Percentiles rank a stretch among this genome's conserved stretches.
Conservation (phyloP, 2,888 invertebrate species). For the Dendrolimus pini region DNA sequence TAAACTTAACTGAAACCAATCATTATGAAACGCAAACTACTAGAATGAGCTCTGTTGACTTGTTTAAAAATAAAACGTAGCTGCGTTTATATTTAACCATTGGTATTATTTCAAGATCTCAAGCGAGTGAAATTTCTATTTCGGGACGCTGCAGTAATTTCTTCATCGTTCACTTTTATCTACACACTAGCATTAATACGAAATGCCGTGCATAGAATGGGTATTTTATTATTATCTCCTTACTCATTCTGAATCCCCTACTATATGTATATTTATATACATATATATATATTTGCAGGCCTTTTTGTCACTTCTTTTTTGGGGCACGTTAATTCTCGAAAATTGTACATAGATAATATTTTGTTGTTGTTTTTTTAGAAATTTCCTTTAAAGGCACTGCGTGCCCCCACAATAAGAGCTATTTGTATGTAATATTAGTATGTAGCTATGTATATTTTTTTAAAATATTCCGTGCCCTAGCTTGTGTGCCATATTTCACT, state of each 20-base stretch:
- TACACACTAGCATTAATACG: slow-evolving; percentile 16
- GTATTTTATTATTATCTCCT: slow-evolving; percentile 13
- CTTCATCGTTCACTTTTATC: slow-evolving; percentile 21
- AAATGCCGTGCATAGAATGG: slow-evolving; percentile 12
- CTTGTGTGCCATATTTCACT: too few species aligned
- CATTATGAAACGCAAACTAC: background rate
- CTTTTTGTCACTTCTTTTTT: background rate
- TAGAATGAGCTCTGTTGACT: background rate
- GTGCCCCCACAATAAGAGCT: too few species aligned
- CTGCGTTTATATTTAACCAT: slow-evolving; percentile 1
- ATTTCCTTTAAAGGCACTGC: too few species aligned
- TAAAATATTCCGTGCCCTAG: too few species aligned
- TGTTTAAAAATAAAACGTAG: background rate
- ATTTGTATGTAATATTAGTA: too few species aligned
- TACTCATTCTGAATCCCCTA: background rate
- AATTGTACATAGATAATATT: too few species aligned
- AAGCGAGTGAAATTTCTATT: slow-evolving; percentile 4
- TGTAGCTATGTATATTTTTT: too few species aligned
- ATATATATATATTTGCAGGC: too few species aligned
- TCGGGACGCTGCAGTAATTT: slow-evolving; percentile 16
- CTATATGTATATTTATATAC: background rate
- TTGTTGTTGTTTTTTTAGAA: too few species aligned
- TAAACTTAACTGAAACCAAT: background rate
- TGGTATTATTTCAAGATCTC: slow-evolving; percentile 11
- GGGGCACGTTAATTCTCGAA: too few species aligned